Conservation (phyloP, 1,140 invertebrate species). For the Drosophila nigrodunni region DNA sequence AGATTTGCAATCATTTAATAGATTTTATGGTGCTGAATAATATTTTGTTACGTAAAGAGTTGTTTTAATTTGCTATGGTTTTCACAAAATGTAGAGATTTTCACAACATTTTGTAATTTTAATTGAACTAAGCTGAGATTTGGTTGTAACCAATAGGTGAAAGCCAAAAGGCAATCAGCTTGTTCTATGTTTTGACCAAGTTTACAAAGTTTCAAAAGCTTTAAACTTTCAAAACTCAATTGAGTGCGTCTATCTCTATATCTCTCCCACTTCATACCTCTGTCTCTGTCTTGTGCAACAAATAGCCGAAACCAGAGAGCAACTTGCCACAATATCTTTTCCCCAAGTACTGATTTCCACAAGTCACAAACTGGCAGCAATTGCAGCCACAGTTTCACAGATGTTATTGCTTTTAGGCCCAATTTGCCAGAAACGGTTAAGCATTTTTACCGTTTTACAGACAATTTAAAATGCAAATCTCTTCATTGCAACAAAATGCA, state of each 20-base stretch:
- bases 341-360: slow-evolving; percentile 14
- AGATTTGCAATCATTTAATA: neutral
- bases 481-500: slow-evolving; percentile 22
- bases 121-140: slow-evolving; percentile 10
- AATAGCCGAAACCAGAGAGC: neutral
- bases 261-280: neutral
- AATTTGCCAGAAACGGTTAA: slow-evolving; percentile 34
- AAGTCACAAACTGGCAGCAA: slow-evolving; percentile 1
- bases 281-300: neutral
- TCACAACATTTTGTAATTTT: neutral
- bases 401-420: slow-evolving; percentile 5
- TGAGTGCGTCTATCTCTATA: neutral
- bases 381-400: neutral
- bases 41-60: no score
- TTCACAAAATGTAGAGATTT: no score
- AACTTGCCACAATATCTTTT: slow-evolving; percentile 9
- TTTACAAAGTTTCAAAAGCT: slow-evolving; percentile 1
- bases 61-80: neutral
- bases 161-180: slow-evolving; percentile 3
- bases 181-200: slow-evolving; percentile 14
- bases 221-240: slow-evolving; percentile 3
- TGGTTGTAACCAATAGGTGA: slow-evolving; percentile 4
- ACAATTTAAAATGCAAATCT: slow-evolving; percentile 33
- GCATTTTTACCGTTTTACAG: slow-evolving; percentile 30
- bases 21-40: no score